These are phyloP conservation scores for Actias luna DNA, from an alignment of 2,888 invertebrate species.

Conservation along the genomic window DNA sequence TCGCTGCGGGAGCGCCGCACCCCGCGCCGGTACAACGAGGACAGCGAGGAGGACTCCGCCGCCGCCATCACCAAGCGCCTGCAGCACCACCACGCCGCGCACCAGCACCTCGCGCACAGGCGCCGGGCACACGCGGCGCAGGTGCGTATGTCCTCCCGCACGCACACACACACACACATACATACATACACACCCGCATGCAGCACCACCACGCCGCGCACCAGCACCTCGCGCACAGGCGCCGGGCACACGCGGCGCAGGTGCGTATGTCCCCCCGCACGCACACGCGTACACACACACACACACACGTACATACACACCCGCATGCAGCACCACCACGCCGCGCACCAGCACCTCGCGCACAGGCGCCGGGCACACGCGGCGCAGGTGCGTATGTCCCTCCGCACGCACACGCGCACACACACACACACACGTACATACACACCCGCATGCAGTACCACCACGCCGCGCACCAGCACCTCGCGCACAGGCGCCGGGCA, in stretches of 20 bases:
- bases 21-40: slow-evolving; percentile 83
- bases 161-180: neutral
- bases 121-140: slow-evolving; percentile 28
- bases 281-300: too few relatives aligned
- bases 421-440: too few relatives aligned
- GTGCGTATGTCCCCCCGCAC: too few relatives aligned
- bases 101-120: slow-evolving; percentile 31
- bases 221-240: too few relatives aligned
- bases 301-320: too few relatives aligned
- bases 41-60: slow-evolving; percentile 78
- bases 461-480: too few relatives aligned
- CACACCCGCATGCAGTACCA: too few relatives aligned
- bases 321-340: slow-evolving; percentile 51
- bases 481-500: too few relatives aligned
- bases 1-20: slow-evolving; percentile 59
- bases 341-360: slow-evolving; percentile 31
- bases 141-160: slow-evolving; percentile 16
- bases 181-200: too few relatives aligned
- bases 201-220: too few relatives aligned
- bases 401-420: neutral
- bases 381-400: slow-evolving; percentile 22
- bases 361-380: slow-evolving; percentile 28
- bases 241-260: too few relatives aligned
- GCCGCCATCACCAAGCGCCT: slow-evolving; percentile 73
- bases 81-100: slow-evolving; percentile 43